phyloP scores from a whole-genome alignment of 2,113 vertebrate species.

The Ailurus styani region DNA sequence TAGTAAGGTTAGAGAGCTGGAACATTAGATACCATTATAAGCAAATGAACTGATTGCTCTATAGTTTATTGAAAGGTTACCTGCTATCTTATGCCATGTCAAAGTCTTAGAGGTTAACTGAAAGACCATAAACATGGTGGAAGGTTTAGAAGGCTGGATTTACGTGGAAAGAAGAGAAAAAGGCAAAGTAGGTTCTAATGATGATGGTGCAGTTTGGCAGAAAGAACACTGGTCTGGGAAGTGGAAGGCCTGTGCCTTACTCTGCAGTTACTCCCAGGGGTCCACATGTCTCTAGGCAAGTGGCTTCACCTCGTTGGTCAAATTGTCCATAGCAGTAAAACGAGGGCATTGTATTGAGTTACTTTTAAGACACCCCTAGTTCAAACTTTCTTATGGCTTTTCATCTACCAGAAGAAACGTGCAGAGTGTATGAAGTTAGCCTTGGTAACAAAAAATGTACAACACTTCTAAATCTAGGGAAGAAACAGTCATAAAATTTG shows the following conservation, averaged over 20 bases:
- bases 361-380: not conserved
- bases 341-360: not conserved
- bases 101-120: not conserved
- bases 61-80: not conserved
- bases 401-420: not conserved
- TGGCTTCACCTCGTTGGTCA: not conserved
- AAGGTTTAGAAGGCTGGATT: not conserved
- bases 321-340: not conserved
- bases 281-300: not conserved
- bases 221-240: not conserved
- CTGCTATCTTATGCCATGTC: not conserved
- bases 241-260: not conserved
- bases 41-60: slow-evolving; percentile 42
- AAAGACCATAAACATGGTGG: not conserved
- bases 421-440: not conserved
- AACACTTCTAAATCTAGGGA: not conserved
- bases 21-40: not conserved
- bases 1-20: not conserved
- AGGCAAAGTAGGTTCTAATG: not conserved
- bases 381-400: slow-evolving; percentile 26
- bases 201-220: not conserved
- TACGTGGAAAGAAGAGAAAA: not conserved
- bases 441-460: not conserved
- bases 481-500: not conserved
- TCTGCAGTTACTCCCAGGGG: no score